Evolutionary conservation across 1,140 invertebrate genomes (phyloP), one percentile per base, ranked within the genome.

Genomic region (Caenorhabditis inopinata): DNA sequence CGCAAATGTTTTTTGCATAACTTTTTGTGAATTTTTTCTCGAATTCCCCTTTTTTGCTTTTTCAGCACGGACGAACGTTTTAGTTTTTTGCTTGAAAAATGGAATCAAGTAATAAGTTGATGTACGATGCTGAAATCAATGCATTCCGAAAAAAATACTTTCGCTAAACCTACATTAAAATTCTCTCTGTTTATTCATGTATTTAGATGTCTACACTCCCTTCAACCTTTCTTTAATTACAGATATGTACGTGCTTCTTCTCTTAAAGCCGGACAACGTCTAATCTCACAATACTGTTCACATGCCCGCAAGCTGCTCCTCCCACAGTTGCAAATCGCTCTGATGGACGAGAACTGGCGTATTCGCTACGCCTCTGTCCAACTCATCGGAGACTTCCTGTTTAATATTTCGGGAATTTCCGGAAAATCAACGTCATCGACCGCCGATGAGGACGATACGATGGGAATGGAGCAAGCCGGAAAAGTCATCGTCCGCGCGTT

Each of bases 371-470:
- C 95, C 84, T 97, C 96, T 0, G 95, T 99, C 12, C 96, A 98
- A 89, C 90, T 99, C 5, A 90, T 99, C 9, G 97, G 97, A 25
- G 97, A 99, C 89, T 90, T 99, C 47, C 89, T 99, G 14, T 99
- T 98, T 89, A 93, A 95, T 79, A 95, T 99, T 78, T 98, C 96
- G 38, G 91, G 91, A 89, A 96, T 98, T 0, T 94, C 95, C 74
- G 96, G 96, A 58, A 99, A 99, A 90, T 98, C 98, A 95, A 96
- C 94, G 16, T 98, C 97, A 0, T 96, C 97, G 90, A 98, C 96
- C 1, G 95, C 95, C 2, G 94, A 93, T 85, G 97, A 99, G 89
- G 97, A 99, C 90, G 97, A 99, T 88, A 99, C 98, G 89, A 97
- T 99, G 90, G 97, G 96, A 74, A 98, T 97, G 0, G 96, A 98